Percentiles rank a stretch among this genome's conserved stretches.
These are phyloP conservation scores for Leptatherina wallacei DNA, from an alignment of 2,797 vertebrate species.

Conservation along the genomic window DNA sequence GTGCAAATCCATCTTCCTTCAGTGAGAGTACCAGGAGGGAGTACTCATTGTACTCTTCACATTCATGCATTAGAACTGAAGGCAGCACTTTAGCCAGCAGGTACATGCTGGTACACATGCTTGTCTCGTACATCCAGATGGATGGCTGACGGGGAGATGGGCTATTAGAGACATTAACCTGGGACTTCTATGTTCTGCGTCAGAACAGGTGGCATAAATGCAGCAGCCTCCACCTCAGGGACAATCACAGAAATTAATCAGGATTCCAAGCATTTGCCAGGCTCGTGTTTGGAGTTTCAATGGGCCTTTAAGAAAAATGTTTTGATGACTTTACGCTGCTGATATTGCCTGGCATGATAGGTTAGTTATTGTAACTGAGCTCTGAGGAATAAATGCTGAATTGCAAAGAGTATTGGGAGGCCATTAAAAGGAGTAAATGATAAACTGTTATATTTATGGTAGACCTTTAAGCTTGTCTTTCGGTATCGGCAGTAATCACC, in stretches of 20 bases:
- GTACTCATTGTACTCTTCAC: slow-evolving; percentile 54
- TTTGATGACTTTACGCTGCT: slow-evolving; percentile 44
- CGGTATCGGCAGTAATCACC: neutral
- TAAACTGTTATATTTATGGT: slow-evolving; percentile 6
- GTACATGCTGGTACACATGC: slow-evolving; percentile 50
- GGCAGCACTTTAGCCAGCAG: slow-evolving; percentile 60
- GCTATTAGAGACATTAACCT: slow-evolving; percentile 67
- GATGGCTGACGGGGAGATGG: slow-evolving; percentile 39
- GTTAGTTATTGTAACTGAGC: slow-evolving; percentile 41
- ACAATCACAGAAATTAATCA: slow-evolving; percentile 49
- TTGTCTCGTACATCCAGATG: slow-evolving; percentile 51
- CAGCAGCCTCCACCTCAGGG: slow-evolving; percentile 44
- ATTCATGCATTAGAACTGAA: slow-evolving; percentile 50
- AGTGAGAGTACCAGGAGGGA: slow-evolving; percentile 34
- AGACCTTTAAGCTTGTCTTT: slow-evolving; percentile 1
- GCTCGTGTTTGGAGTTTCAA: slow-evolving; percentile 43
- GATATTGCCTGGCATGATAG: slow-evolving; percentile 37
- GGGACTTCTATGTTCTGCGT: slow-evolving; percentile 43
- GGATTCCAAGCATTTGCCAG: slow-evolving; percentile 51
- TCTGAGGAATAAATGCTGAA: slow-evolving; percentile 43
- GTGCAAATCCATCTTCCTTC: slow-evolving; percentile 57
- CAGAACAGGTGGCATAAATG: slow-evolving; percentile 67
- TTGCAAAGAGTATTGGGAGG: slow-evolving; percentile 51
- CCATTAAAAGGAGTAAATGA: slow-evolving; percentile 36
- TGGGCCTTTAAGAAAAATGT: slow-evolving; percentile 40